Conservation (phyloP, 2,113 vertebrate species). For the Serilophus lunatus region DNA sequence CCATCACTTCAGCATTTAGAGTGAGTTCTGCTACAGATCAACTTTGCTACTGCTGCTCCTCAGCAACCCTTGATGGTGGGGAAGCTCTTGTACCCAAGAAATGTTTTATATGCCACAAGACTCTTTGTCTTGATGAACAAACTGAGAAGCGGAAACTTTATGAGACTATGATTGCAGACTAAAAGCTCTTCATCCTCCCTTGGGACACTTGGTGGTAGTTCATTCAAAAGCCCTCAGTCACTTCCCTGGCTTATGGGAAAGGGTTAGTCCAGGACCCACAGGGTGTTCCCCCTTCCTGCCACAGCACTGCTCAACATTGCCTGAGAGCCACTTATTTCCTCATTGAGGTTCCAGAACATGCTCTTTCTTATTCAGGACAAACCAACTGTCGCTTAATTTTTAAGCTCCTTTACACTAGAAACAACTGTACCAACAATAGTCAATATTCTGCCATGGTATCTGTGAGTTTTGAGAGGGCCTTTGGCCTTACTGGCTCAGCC, state of each 20-base stretch:
- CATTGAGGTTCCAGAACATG: neutral
- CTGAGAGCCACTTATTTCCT: neutral
- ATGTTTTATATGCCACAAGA: neutral
- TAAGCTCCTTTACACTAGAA: neutral
- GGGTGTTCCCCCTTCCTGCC: neutral
- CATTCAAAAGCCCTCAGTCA: neutral
- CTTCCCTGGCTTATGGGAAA: neutral
- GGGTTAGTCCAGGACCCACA: neutral
- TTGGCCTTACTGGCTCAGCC: neutral
- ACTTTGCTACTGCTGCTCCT: neutral
- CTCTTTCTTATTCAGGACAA: neutral
- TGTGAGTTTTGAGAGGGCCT: neutral
- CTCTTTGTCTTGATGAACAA: neutral
- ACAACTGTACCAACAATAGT: neutral
- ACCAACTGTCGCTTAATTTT: neutral
- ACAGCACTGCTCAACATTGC: neutral
- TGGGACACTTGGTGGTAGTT: neutral
- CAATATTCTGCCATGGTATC: neutral
- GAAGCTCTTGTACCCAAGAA: neutral
- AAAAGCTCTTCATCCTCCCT: neutral
- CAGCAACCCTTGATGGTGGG: neutral
- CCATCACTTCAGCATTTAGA: conserved; percentile 83
- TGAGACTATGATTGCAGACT: neutral
- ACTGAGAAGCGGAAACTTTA: neutral
- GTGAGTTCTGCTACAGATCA: conserved; percentile 68